A percentile compares a stretch with the other conserved stretches of the same genome.
Conservation (phyloP, 2,888 invertebrate genomes). For the Belgica antarctica region DNA sequence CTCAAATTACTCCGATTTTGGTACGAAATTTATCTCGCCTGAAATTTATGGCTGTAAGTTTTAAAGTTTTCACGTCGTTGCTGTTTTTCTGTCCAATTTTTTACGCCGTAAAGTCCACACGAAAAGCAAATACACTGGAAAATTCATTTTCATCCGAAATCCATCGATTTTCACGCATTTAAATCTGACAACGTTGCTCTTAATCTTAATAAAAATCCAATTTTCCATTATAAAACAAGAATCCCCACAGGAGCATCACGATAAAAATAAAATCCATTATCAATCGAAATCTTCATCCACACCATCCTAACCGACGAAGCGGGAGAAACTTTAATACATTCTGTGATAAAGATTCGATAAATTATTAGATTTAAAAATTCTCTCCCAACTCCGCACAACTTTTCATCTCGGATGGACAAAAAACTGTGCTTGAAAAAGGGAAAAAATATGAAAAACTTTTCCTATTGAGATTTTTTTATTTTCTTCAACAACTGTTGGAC, state of each 20-base stretch:
- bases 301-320: neutral
- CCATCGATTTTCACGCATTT: neutral
- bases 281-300: neutral
- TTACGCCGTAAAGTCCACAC: too few species aligned
- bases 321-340: too few species aligned
- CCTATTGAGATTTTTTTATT: neutral
- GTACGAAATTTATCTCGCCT: too few species aligned
- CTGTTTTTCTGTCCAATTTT: too few species aligned
- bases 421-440: neutral
- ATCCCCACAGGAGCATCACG: neutral
- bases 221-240: neutral
- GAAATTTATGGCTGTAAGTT: too few species aligned
- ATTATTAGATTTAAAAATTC: neutral
- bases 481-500: neutral
- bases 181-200: conserved; percentile 21
- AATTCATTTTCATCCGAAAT: too few species aligned
- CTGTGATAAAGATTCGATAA: neutral
- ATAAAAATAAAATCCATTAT: neutral
- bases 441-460: neutral
- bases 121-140: too few species aligned
- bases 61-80: too few species aligned
- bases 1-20: too few species aligned
- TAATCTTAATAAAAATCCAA: conserved; percentile 6
- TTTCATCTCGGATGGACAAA: neutral
- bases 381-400: neutral